Evolutionary conservation across 2,888 invertebrate genomes (phyloP).

Genomic region (Magallana nippona): DNA sequence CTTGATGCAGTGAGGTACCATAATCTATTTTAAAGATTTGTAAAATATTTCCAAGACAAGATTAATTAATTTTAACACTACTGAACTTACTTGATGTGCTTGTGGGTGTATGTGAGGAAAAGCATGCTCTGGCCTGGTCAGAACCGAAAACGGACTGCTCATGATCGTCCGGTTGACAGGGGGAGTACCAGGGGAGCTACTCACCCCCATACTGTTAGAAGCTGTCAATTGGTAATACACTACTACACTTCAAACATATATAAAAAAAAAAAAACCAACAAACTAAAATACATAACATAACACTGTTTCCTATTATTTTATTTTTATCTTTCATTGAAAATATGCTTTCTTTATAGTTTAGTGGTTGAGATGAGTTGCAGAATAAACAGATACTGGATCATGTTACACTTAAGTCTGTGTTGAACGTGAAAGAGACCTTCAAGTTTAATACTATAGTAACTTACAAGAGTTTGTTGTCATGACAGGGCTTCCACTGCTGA

Average conservation of each 20-base stretch:
- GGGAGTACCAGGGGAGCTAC: conserved; percentile 75
- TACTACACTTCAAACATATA: not conserved
- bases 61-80: not conserved
- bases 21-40: too few species aligned
- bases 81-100: conserved; percentile 78
- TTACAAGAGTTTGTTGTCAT: conserved; percentile 58
- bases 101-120: conserved; percentile 97
- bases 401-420: too few species aligned
- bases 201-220: conserved; percentile 57
- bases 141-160: conserved; percentile 80
- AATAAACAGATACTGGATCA: too few species aligned
- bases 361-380: too few species aligned
- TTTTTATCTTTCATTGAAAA: too few species aligned
- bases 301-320: not conserved
- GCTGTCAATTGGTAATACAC: conserved; percentile 38
- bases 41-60: too few species aligned
- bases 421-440: not conserved
- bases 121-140: conserved; percentile 85
- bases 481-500: conserved; percentile 59
- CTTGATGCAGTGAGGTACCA: too few species aligned
- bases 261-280: too few species aligned
- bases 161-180: conserved; percentile 79
- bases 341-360: too few species aligned
- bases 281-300: not conserved
- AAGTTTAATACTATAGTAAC: conserved; percentile 27